Percentiles rank a stretch among this genome's conserved stretches.
These are phyloP conservation scores for Phaedon cochleariae DNA, from an alignment of 2,888 invertebrate species.

Conservation along the genomic window DNA sequence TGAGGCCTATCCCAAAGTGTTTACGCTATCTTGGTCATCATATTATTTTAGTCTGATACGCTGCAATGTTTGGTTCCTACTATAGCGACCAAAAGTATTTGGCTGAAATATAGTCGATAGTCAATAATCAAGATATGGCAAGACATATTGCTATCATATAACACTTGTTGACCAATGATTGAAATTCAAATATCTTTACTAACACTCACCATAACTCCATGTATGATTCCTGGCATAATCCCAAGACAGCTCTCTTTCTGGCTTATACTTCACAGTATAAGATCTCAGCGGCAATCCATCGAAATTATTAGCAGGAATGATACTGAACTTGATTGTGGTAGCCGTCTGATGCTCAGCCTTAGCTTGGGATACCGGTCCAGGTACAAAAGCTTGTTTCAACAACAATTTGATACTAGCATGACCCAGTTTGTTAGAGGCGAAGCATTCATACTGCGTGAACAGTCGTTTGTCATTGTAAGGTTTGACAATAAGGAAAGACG, in stretches of 20 bases:
- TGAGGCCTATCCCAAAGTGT: too few species aligned
- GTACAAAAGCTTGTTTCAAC: conserved; percentile 60
- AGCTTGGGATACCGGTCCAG: conserved; percentile 72
- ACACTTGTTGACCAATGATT: too few species aligned
- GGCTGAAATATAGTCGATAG: too few species aligned
- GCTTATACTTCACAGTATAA: conserved; percentile 79
- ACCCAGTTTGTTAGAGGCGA: conserved; percentile 82
- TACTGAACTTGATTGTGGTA: conserved; percentile 83
- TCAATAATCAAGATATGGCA: too few species aligned
- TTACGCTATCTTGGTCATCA: too few species aligned
- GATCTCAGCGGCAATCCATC: conserved; percentile 80
- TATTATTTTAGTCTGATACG: too few species aligned
- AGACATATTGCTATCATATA: too few species aligned
- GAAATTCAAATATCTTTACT: conserved; percentile 6
- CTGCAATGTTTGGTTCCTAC: too few species aligned
- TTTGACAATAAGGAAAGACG: conserved; percentile 75
- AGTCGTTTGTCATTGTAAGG: conserved; percentile 71
- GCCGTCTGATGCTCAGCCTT: conserved; percentile 78
- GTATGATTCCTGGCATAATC: conserved; percentile 73
- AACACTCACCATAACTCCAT: conserved; percentile 73
- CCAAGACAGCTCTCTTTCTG: conserved; percentile 74
- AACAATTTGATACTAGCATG: conserved; percentile 67
- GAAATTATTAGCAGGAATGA: conserved; percentile 77
- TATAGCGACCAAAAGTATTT: too few species aligned
- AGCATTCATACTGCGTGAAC: conserved; percentile 82